Percentiles rank a stretch among this genome's conserved stretches.
Conservation (phyloP, 2,113 vertebrate genomes). For the Heterotis niloticus region DNA sequence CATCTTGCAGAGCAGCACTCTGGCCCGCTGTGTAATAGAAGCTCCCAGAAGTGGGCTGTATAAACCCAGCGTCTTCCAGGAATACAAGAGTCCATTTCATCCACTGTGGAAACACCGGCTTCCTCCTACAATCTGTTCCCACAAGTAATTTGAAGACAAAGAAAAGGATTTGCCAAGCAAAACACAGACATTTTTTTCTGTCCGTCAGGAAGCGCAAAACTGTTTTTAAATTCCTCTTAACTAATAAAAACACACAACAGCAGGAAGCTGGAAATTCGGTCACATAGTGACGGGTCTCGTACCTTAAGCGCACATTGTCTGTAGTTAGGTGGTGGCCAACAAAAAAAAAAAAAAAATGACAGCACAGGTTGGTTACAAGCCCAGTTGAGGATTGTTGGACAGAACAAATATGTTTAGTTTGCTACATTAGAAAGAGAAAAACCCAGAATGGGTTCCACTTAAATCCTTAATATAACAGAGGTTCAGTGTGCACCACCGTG, state of each 20-base stretch:
- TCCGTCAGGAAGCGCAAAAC: slow-evolving; percentile 21
- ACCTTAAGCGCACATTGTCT: neutral
- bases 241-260: slow-evolving; percentile 6
- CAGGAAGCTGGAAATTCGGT: slow-evolving; percentile 18
- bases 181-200: slow-evolving; percentile 25
- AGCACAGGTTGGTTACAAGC: too few relatives aligned
- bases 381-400: neutral
- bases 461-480: neutral
- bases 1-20: neutral
- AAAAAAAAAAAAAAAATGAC: neutral
- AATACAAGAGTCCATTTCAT: slow-evolving; percentile 23
- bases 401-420: neutral
- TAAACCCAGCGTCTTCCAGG: slow-evolving; percentile 21
- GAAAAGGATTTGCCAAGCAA: slow-evolving; percentile 28
- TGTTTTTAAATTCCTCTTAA: neutral
- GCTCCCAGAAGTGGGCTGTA: neutral
- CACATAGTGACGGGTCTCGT: neutral
- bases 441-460: neutral
- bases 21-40: neutral
- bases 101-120: slow-evolving; percentile 10
- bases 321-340: neutral
- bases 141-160: slow-evolving; percentile 15
- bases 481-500: neutral
- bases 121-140: slow-evolving; percentile 29
- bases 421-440: too few relatives aligned